phyloP scores from a whole-genome alignment of 2,113 vertebrate genomes.

The Saccopteryx leptura region DNA sequence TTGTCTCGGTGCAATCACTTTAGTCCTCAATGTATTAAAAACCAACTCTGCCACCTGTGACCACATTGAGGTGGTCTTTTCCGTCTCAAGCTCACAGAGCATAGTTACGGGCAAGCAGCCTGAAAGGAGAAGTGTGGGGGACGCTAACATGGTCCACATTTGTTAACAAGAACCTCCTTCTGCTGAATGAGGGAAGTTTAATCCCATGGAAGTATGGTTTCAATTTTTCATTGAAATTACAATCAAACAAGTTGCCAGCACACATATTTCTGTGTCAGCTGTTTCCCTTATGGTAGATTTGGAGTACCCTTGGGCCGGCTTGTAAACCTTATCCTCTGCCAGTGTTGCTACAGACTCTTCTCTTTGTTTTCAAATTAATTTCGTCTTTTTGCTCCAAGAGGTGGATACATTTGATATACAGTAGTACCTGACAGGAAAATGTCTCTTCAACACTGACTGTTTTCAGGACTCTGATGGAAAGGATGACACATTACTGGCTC shows the following conservation, averaged over 20 bases:
- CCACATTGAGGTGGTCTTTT: background rate
- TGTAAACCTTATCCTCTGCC: constrained; percentile 69
- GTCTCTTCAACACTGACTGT: constrained; percentile 54
- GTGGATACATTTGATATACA: constrained; percentile 54
- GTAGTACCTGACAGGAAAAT: constrained; percentile 71
- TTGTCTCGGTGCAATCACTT: background rate
- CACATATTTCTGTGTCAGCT: constrained; percentile 79
- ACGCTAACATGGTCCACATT: constrained; percentile 66
- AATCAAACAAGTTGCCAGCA: constrained; percentile 82
- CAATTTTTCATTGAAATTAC: constrained; percentile 82
- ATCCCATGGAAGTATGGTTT: constrained; percentile 79
- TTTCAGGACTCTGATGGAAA: constrained; percentile 66
- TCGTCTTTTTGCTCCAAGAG: constrained; percentile 61
- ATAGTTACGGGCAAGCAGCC: background rate
- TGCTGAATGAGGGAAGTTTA: constrained; percentile 69
- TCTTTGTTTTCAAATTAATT: constrained; percentile 74
- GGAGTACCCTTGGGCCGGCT: constrained; percentile 60
- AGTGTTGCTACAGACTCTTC: constrained; percentile 65
- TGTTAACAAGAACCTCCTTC: constrained; percentile 76
- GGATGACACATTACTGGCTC: constrained; percentile 37
- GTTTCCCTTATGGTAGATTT: constrained; percentile 72
- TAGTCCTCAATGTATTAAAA: background rate
- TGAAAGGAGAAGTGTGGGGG: background rate
- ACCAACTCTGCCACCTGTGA: background rate
- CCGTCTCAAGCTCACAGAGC: background rate